These are phyloP conservation scores for Dasyprocta punctata DNA, from an alignment of 2,113 vertebrate genomes.

Conservation along the genomic window DNA sequence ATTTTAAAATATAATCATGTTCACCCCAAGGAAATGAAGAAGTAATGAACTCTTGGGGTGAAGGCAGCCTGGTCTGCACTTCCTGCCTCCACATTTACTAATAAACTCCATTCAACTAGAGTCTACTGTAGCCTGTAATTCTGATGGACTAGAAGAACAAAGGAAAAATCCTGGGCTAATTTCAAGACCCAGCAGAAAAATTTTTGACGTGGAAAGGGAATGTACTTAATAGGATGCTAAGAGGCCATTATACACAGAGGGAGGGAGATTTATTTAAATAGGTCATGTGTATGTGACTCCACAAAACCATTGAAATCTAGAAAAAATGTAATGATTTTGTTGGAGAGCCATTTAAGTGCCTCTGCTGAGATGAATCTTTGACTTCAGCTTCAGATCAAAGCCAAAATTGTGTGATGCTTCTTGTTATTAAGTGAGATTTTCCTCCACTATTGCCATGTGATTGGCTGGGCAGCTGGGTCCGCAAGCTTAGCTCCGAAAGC, in stretches of 20 bases:
- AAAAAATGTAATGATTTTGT: neutral
- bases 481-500: neutral
- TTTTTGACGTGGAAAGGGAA: neutral
- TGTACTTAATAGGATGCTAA: neutral
- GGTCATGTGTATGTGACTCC: neutral
- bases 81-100: neutral
- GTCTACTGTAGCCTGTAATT: rapidly evolving
- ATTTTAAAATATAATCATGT: neutral
- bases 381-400: neutral
- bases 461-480: neutral
- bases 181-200: neutral
- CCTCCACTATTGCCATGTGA: neutral
- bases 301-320: neutral
- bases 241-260: neutral
- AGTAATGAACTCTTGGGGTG: neutral
- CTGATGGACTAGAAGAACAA: neutral
- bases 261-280: neutral
- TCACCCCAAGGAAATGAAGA: neutral
- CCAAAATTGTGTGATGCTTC: neutral
- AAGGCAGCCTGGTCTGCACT: neutral
- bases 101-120: neutral
- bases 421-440: neutral
- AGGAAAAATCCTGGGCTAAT: neutral
- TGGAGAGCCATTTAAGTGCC: neutral
- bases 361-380: neutral